Conservation (phyloP, 2,113 vertebrate genomes). For the Nesoenas mayeri region DNA sequence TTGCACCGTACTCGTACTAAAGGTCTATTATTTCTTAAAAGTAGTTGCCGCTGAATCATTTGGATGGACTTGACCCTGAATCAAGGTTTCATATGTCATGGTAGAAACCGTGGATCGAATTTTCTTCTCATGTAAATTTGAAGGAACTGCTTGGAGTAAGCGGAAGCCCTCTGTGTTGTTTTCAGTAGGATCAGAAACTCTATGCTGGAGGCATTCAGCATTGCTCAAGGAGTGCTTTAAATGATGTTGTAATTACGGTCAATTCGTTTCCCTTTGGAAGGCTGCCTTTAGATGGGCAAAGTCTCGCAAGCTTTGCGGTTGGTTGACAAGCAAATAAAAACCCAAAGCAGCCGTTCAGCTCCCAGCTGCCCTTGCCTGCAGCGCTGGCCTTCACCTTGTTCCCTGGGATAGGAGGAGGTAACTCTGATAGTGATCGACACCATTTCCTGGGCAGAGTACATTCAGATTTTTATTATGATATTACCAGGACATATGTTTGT, state of each 20-base stretch:
- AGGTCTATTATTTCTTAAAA: neutral
- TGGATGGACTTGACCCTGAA: neutral
- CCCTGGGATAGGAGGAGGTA: neutral
- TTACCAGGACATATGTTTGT: conserved; percentile 55
- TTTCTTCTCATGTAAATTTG: neutral
- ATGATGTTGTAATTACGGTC: neutral
- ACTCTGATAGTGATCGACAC: conserved; percentile 25
- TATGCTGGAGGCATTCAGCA: neutral
- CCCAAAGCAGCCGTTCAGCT: neutral
- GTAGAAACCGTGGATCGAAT: neutral
- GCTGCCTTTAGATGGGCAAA: neutral
- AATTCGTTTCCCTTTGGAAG: neutral
- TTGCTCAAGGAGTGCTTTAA: neutral
- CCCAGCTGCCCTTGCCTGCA: neutral
- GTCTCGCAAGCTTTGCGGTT: neutral
- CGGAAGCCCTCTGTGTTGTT: neutral
- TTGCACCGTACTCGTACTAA: neutral
- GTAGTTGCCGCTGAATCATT: neutral
- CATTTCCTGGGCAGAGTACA: conserved; percentile 38
- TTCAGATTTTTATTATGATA: conserved; percentile 64
- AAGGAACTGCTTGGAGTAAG: neutral
- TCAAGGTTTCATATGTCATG: neutral
- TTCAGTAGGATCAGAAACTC: neutral
- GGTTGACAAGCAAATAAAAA: neutral
- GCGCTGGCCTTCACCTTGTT: conserved; percentile 21